phyloP scores from a whole-genome alignment of 23 tunicate species.

The Clavelina lepadiformis region DNA sequence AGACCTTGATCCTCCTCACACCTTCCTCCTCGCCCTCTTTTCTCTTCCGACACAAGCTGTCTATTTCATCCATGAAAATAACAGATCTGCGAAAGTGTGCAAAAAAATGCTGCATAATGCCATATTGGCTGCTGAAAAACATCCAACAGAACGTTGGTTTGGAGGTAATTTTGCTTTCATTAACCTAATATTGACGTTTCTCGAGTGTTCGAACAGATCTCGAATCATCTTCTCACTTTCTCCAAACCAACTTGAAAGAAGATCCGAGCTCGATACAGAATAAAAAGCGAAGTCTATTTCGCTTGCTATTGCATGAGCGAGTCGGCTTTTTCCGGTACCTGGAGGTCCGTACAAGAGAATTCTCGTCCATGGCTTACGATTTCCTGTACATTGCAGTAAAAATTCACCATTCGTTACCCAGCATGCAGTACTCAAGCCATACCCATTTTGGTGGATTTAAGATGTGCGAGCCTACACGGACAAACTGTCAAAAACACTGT shows the following conservation, averaged over 20 bases:
- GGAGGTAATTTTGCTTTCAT: too few species aligned
- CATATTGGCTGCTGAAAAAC: not conserved
- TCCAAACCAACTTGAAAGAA: constrained; percentile 40
- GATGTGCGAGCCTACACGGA: too few species aligned
- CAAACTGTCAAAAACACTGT: too few species aligned
- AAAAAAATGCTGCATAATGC: not conserved
- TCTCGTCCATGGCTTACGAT: constrained; percentile 40
- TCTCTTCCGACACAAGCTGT: constrained; percentile 37
- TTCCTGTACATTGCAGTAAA: constrained; percentile 17
- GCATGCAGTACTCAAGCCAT: too few species aligned
- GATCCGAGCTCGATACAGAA: constrained; percentile 43
- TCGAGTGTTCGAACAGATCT: constrained; percentile 26
- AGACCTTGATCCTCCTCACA: constrained; percentile 30
- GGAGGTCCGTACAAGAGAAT: constrained; percentile 59
- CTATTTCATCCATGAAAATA: constrained; percentile 57
- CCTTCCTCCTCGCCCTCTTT: constrained; percentile 34
- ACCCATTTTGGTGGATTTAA: too few species aligned
- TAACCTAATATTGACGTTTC: constrained; percentile 12
- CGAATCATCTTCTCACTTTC: constrained; percentile 49
- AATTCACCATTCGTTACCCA: too few species aligned
- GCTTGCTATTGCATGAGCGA: constrained; percentile 46
- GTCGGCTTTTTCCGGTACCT: constrained; percentile 51
- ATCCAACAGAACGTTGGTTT: too few species aligned
- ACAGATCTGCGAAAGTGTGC: constrained; percentile 15
- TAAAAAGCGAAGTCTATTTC: constrained; percentile 26